These are phyloP conservation scores for Stenichneumon culpator DNA, from an alignment of 2,888 invertebrate species.

Conservation along the genomic window DNA sequence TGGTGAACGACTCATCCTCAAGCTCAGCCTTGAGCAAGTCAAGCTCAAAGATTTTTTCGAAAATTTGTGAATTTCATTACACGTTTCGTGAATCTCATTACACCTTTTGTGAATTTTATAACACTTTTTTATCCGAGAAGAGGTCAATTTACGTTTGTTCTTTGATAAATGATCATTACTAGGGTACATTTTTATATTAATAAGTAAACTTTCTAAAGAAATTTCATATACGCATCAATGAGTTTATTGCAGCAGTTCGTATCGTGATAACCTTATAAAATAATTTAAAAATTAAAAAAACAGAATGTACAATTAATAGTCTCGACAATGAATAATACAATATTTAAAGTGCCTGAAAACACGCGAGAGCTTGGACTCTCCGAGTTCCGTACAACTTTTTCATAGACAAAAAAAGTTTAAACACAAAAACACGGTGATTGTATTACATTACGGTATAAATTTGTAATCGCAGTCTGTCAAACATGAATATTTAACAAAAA, in stretches of 20 bases:
- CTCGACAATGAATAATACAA: constrained; percentile 42
- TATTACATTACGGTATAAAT: constrained; percentile 42
- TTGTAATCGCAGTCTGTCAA: constrained; percentile 52
- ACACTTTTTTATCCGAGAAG: too few relatives aligned
- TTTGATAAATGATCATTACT: too few relatives aligned
- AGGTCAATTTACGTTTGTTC: too few relatives aligned
- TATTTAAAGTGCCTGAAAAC: constrained; percentile 52
- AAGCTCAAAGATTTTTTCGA: constrained; percentile 74
- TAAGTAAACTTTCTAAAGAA: constrained; percentile 2
- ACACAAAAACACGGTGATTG: constrained; percentile 25
- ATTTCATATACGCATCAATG: constrained; percentile 44
- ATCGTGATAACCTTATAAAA: constrained; percentile 31
- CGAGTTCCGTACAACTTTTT: constrained; percentile 37
- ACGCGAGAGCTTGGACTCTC: constrained; percentile 24
- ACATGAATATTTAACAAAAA: constrained; percentile 50
- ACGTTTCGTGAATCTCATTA: constrained; percentile 44
- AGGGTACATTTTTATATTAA: neutral
- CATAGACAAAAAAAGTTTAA: neutral
- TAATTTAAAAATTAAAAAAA: constrained; percentile 19
- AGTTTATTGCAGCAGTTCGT: constrained; percentile 58
- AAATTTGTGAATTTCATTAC: constrained; percentile 57
- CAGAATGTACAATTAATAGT: constrained; percentile 36
- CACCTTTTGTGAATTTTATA: constrained; percentile 51
- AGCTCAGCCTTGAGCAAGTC: constrained; percentile 86
- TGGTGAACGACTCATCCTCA: constrained; percentile 88